Evolutionary conservation across 2,113 vertebrate species (phyloP).

Genomic region (Cyrtonyx montezumae): DNA sequence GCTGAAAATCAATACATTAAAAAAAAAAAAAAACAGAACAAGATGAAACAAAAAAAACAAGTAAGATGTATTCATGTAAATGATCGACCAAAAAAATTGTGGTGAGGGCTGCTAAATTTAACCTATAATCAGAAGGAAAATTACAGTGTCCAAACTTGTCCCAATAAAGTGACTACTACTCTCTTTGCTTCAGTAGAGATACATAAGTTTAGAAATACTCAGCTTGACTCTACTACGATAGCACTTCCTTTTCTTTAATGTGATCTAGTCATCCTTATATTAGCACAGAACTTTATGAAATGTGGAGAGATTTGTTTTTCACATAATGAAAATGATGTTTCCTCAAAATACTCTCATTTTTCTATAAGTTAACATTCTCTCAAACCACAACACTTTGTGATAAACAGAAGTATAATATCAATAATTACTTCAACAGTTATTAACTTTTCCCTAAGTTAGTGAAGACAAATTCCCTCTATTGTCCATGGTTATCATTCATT

Average conservation of each 20-base stretch:
- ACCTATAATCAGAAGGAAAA: not conserved
- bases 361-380: not conserved
- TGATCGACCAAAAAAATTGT: not conserved
- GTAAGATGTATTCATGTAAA: not conserved
- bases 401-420: constrained; percentile 1
- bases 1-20: not conserved
- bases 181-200: not conserved
- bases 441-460: not conserved
- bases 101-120: not conserved
- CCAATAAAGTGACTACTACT: not conserved
- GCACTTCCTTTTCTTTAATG: not conserved
- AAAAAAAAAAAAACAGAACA: not conserved
- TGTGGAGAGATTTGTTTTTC: not conserved
- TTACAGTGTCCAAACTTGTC: not conserved
- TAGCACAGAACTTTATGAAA: not conserved
- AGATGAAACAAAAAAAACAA: not conserved
- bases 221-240: not conserved
- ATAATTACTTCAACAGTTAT: not conserved
- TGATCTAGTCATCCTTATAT: not conserved
- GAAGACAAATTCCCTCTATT: not conserved
- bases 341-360: not conserved
- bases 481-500: not conserved
- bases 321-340: not conserved
- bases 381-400: not conserved
- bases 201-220: not conserved